Base-by-base conservation (phyloP, 2,888 invertebrate genomes). In the Agonopterix heracliana region DNA sequence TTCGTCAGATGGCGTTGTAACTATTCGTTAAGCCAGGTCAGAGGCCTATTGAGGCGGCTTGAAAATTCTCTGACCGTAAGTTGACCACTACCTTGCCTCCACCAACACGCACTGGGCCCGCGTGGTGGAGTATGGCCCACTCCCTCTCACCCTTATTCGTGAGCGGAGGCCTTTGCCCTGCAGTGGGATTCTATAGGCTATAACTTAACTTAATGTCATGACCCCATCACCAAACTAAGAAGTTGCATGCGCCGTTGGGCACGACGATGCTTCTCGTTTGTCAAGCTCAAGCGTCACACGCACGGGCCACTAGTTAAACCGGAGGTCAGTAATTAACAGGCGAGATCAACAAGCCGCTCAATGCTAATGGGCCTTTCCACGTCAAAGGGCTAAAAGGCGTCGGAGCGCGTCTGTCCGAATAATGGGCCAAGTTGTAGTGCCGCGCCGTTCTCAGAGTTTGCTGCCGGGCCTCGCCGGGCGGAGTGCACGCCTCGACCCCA, bases 301-400 rank as follows among this genome's bases (percentile, higher is more conserved):
- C 62, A 63, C 67, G 72, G 68, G 69, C 69, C 72, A 72, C 71
- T 72, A 66, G 75, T 72, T 75, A 69, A 68, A 74, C 70, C 70
- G 66, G 71, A 76, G 81, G 82, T 82, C 79, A 81, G 78, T 83
- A 85, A 86, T 86, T 87, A 86, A 80, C 79, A 68, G 73, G 67
- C 71, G 78, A 76, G 86, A 85, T 86, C 83, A 83, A 86, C 84
- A 78, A 82, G 82, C 79, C 74, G 74, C 78, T 78, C 78, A 71
- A 81, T 82, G 81, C 79, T 88, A 87, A 86, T 87, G 84, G 83
- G 72, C 77, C 76, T 78, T 81, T 82, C 79, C 71, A 81, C 83
- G 85, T 86, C 84, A 87, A 86, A 86, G 81, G 78, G 81, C 81
- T 81, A 77, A 81, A 80, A 83, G 81, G 84, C 83, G 84, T 82